phyloP scores from a whole-genome alignment of 2,888 invertebrate species.

The Cheilosia scutellata region DNA sequence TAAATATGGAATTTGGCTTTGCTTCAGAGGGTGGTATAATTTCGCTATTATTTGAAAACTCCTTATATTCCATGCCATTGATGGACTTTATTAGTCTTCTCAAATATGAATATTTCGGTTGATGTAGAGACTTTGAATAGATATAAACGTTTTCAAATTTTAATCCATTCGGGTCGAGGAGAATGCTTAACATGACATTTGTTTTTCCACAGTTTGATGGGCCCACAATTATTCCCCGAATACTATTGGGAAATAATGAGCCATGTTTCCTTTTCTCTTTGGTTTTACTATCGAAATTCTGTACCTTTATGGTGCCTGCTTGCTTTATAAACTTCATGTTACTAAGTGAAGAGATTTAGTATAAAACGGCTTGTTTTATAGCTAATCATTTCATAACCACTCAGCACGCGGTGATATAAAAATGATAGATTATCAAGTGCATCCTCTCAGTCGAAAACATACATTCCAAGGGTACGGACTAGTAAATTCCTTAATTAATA shows the following conservation, averaged over 20 bases:
- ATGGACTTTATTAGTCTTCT: slow-evolving; percentile 47
- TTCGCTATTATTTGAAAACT: slow-evolving; percentile 46
- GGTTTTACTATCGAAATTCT: neutral
- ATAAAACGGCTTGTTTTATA: neutral
- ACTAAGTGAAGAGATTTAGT: neutral
- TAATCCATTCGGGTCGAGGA: no score
- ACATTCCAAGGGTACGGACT: slow-evolving; percentile 23
- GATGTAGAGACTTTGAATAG: no score
- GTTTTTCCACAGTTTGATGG: no score
- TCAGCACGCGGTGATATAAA: neutral
- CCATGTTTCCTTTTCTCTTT: slow-evolving; percentile 70
- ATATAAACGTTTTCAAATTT: no score
- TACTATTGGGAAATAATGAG: slow-evolving; percentile 75
- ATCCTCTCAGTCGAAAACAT: neutral
- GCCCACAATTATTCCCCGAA: neutral
- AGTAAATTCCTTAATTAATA: slow-evolving; percentile 71
- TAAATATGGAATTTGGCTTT: slow-evolving; percentile 74
- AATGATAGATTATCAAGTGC: neutral
- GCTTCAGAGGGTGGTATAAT: slow-evolving; percentile 63
- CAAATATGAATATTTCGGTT: neutral
- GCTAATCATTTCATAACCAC: neutral
- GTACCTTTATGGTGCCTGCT: neutral
- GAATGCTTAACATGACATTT: no score
- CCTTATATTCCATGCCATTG: slow-evolving; percentile 39
- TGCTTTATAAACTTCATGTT: neutral